Percentiles rank a stretch among this genome's conserved stretches.
These are phyloP conservation scores for Diadema setosum DNA, from an alignment of 35 echinoderm and acorn worm genomes.

Conservation along the genomic window DNA sequence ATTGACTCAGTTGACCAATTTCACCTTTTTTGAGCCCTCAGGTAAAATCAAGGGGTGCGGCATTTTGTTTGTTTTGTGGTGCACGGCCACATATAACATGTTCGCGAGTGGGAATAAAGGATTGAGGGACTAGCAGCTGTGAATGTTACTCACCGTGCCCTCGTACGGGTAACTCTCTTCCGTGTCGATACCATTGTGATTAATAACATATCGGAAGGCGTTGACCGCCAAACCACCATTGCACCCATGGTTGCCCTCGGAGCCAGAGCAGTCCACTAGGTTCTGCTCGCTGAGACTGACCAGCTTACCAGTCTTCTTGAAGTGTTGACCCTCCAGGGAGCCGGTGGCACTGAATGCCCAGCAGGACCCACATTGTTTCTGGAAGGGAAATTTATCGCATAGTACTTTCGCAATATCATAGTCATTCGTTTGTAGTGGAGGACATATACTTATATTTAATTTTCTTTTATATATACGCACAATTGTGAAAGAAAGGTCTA, in stretches of 20 bases:
- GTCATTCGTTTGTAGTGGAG: too few species aligned
- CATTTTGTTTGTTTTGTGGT: too few species aligned
- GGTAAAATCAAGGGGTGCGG: too few species aligned
- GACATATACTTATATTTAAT: too few species aligned
- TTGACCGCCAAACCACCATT: constrained; percentile 48
- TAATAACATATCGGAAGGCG: constrained; percentile 56
- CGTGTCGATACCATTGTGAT: constrained; percentile 69
- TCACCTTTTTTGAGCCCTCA: too few species aligned
- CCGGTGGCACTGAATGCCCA: constrained; percentile 74
- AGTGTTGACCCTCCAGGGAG: constrained; percentile 55
- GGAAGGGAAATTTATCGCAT: not conserved
- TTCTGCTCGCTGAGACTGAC: constrained; percentile 71
- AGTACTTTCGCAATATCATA: too few species aligned
- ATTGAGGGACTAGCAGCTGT: too few species aligned
- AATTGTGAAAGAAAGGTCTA: too few species aligned
- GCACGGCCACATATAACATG: too few species aligned
- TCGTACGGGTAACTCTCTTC: constrained; percentile 63
- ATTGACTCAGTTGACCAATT: too few species aligned
- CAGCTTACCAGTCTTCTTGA: constrained; percentile 71
- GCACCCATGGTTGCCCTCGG: constrained; percentile 64
- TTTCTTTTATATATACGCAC: too few species aligned
- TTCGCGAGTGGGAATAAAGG: too few species aligned
- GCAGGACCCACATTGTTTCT: constrained; percentile 55
- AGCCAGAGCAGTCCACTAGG: constrained; percentile 59
- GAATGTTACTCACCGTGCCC: constrained; percentile 53